These are phyloP conservation scores for Neomonachus schauinslandi DNA, from an alignment of 2,113 vertebrate genomes.

Conservation along the genomic window DNA sequence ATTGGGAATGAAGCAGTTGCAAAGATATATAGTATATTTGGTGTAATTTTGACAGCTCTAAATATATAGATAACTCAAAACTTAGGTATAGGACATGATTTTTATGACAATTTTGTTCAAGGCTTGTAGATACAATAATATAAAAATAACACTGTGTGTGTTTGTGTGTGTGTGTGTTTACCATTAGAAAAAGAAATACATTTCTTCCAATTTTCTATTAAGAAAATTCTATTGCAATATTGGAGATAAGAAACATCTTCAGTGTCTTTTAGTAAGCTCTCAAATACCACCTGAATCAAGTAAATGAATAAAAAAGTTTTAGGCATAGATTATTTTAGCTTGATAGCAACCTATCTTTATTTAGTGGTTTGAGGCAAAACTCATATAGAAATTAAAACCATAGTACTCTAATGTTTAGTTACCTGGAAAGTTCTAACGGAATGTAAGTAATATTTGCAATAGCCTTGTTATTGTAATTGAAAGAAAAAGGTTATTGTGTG, in stretches of 20 bases:
- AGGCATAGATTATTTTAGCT: not conserved
- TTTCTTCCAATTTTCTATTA: slow-evolving; percentile 2
- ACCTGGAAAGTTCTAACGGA: not conserved
- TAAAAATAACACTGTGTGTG: not conserved
- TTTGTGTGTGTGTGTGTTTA: not conserved
- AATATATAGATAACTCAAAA: not conserved
- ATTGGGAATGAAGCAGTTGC: not conserved
- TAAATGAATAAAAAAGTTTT: not conserved
- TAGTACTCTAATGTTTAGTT: not conserved
- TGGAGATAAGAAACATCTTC: not conserved
- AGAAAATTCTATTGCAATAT: not conserved
- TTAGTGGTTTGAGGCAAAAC: not conserved
- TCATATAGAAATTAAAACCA: not conserved
- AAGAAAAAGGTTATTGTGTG: slow-evolving; percentile 4
- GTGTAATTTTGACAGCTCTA: not conserved
- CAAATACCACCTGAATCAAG: not conserved
- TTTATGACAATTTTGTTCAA: not conserved
- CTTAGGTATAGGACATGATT: not conserved
- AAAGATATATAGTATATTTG: not conserved
- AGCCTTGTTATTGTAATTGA: not conserved
- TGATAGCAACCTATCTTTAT: not conserved
- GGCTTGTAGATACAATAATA: not conserved
- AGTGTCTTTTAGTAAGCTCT: not conserved
- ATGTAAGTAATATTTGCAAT: not conserved
- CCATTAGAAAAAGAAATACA: not conserved